A percentile compares a stretch with the other conserved stretches of the same genome.
These are phyloP conservation scores for Xiphophorus hellerii DNA, from an alignment of 2,113 vertebrate species.

Conservation along the genomic window DNA sequence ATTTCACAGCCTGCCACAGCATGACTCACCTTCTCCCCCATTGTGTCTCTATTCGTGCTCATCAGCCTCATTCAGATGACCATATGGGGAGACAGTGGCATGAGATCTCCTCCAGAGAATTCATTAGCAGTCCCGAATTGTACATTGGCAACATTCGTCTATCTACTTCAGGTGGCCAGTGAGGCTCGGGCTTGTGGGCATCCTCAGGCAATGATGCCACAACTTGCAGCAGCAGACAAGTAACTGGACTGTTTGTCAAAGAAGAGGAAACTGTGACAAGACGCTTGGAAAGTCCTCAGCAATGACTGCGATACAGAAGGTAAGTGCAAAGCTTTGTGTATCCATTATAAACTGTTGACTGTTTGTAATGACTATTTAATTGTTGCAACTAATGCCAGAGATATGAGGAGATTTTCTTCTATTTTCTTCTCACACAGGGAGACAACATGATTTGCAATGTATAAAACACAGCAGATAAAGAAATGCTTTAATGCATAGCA, in stretches of 20 bases:
- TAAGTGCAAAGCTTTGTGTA: constrained; percentile 13
- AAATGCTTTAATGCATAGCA: constrained; percentile 26
- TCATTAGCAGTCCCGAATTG: constrained; percentile 82
- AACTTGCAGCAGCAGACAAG: constrained; percentile 28
- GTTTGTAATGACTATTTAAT: constrained; percentile 18
- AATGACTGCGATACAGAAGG: constrained; percentile 9
- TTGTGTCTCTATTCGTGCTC: constrained; percentile 72
- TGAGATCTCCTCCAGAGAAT: constrained; percentile 80
- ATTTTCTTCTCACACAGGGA: constrained; percentile 8
- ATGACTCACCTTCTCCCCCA: constrained; percentile 32
- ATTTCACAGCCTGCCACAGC: constrained; percentile 14
- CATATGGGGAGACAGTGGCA: constrained; percentile 80
- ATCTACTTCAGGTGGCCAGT: constrained; percentile 69
- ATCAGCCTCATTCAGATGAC: constrained; percentile 81
- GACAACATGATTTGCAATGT: constrained; percentile 12
- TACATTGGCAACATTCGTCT: constrained; percentile 77
- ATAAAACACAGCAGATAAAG: constrained; percentile 45
- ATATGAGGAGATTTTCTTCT: constrained; percentile 26
- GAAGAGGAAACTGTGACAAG: constrained; percentile 49
- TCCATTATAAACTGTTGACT: constrained; percentile 29
- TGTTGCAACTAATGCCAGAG: constrained; percentile 11
- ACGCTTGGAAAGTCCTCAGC: constrained; percentile 1
- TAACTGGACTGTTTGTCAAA: constrained; percentile 54
- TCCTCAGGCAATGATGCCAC: constrained; percentile 39
- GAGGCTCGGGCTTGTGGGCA: constrained; percentile 34